Conservation (phyloP, 2,797 vertebrate species). For the Manis javanica region DNA sequence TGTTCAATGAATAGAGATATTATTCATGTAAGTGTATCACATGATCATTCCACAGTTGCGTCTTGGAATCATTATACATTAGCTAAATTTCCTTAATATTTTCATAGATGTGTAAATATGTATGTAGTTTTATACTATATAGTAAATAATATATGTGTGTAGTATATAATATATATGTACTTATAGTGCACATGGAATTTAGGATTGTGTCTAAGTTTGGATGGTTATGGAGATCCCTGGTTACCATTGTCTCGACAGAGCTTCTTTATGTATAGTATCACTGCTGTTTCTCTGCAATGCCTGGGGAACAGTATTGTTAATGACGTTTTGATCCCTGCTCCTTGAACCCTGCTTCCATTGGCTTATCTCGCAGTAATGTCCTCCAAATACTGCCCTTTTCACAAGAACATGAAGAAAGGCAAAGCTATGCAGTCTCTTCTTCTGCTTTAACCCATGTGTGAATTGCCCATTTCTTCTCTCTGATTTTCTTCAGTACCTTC, state of each 20-base stretch:
- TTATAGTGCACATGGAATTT: background rate
- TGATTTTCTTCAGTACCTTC: background rate
- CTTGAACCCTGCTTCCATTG: background rate
- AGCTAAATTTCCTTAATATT: background rate
- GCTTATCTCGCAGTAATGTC: background rate
- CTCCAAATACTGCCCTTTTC: background rate
- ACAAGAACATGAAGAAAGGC: background rate
- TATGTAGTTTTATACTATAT: background rate
- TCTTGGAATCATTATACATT: background rate
- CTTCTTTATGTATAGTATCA: rapidly evolving
- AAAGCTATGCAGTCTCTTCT: background rate
- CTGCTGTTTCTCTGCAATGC: background rate
- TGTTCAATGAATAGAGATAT: background rate
- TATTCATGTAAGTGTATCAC: background rate
- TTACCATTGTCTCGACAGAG: background rate
- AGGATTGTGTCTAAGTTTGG: background rate
- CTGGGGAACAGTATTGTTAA: background rate
- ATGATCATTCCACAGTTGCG: background rate
- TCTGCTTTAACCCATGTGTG: background rate
- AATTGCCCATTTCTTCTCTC: background rate
- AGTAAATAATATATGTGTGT: too few relatives aligned
- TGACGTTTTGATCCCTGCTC: background rate
- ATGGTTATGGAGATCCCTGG: background rate
- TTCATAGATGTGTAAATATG: background rate
- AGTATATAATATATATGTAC: background rate